These are phyloP conservation scores for Limnodromus scolopaceus DNA, from an alignment of 2,797 vertebrate species.

Conservation along the genomic window DNA sequence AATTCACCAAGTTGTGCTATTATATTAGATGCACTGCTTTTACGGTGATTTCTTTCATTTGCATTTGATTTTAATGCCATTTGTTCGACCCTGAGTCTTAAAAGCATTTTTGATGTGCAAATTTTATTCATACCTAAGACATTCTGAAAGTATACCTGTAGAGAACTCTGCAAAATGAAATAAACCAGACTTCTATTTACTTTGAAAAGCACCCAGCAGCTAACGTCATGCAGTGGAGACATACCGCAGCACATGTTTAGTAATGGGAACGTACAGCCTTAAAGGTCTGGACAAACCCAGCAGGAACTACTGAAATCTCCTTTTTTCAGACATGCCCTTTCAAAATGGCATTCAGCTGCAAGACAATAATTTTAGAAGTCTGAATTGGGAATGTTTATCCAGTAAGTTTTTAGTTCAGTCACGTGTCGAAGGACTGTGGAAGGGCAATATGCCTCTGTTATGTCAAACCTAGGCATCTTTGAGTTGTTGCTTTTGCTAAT, in stretches of 20 bases:
- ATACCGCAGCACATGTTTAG: slow-evolving; percentile 20
- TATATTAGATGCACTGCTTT: background rate
- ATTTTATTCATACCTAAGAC: background rate
- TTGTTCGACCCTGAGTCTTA: background rate
- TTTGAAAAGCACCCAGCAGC: slow-evolving; percentile 65
- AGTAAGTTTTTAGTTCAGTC: slow-evolving; percentile 15
- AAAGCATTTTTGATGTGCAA: background rate
- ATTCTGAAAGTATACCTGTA: slow-evolving; percentile 1
- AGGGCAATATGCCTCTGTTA: background rate
- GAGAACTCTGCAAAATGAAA: slow-evolving; percentile 51
- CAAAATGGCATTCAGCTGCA: slow-evolving; percentile 37
- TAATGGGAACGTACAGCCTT: slow-evolving; percentile 57
- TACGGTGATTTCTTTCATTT: background rate
- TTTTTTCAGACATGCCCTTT: slow-evolving; percentile 45
- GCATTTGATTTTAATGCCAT: slow-evolving; percentile 11
- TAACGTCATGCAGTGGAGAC: slow-evolving; percentile 51
- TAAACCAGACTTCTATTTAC: slow-evolving; percentile 55
- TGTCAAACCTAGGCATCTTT: background rate
- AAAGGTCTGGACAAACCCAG: slow-evolving; percentile 52
- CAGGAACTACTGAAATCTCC: slow-evolving; percentile 53
- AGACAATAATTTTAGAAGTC: slow-evolving; percentile 35
- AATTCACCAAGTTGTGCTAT: background rate
- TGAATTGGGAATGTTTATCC: slow-evolving; percentile 15
- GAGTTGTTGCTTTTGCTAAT: background rate
- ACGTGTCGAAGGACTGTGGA: background rate